These are phyloP conservation scores for Acronicta alni DNA, from an alignment of 2,888 invertebrate species.

Conservation along the genomic window DNA sequence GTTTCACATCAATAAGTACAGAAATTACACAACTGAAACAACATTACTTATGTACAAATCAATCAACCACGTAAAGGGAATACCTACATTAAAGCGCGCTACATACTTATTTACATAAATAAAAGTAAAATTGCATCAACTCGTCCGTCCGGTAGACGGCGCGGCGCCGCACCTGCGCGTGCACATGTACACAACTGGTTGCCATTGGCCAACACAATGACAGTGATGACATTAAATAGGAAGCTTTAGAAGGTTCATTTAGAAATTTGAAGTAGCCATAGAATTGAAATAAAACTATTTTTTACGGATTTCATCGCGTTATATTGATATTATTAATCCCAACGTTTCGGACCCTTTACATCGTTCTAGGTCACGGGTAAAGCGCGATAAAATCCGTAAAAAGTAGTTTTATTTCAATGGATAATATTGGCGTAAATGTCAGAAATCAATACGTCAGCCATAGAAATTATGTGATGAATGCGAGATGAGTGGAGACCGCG, in stretches of 20 bases:
- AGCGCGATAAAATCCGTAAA: no score
- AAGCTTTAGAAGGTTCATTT: slow-evolving; percentile 31
- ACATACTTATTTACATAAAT: slow-evolving; percentile 46
- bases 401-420: no score
- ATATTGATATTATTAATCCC: no score
- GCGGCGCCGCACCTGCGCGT: slow-evolving; percentile 75
- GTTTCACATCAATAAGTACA: not conserved
- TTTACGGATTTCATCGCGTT: no score
- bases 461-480: no score
- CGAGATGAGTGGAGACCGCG: no score
- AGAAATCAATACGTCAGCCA: no score
- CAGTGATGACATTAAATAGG: slow-evolving; percentile 27
- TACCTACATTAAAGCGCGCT: slow-evolving; percentile 25
- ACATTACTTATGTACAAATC: slow-evolving; percentile 41
- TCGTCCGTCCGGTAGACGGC: slow-evolving; percentile 66
- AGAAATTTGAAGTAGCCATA: no score
- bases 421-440: no score
- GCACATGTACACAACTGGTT: slow-evolving; percentile 59
- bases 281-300: no score
- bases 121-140: slow-evolving; percentile 51
- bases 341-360: no score
- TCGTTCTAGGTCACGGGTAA: no score
- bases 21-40: slow-evolving; percentile 24
- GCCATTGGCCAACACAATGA: slow-evolving; percentile 52
- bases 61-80: slow-evolving; percentile 17